A percentile compares a stretch with the other conserved stretches of the same genome.
Conservation (phyloP, 2,797 vertebrate species). For the Sebastes nivosus region DNA sequence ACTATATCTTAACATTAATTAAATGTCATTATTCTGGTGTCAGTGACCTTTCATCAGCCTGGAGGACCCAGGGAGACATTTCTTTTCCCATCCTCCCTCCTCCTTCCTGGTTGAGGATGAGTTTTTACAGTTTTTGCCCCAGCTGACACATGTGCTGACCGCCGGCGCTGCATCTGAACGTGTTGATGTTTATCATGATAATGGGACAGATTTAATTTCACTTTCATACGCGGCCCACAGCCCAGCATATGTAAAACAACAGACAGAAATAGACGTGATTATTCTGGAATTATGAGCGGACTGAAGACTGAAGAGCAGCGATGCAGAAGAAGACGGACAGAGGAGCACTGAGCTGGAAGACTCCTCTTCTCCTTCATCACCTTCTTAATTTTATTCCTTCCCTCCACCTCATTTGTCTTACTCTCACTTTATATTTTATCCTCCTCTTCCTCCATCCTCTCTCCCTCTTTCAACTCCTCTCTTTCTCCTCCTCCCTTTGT, state of each 20-base stretch:
- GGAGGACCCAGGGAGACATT: background rate
- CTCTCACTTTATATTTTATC: background rate
- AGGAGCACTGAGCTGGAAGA: slow-evolving; percentile 25
- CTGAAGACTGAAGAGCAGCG: slow-evolving; percentile 24
- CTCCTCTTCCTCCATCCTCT: background rate
- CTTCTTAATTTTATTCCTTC: background rate
- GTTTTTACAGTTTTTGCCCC: background rate
- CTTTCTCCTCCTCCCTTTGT: background rate
- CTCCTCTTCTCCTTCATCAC: slow-evolving; percentile 9
- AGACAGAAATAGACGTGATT: slow-evolving; percentile 54
- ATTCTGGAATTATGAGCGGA: slow-evolving; percentile 48
- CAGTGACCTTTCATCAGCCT: slow-evolving; percentile 30
- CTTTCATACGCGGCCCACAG: slow-evolving; percentile 33
- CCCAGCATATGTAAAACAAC: slow-evolving; percentile 46
- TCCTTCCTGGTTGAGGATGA: background rate
- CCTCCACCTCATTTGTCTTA: background rate
- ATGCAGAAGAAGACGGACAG: slow-evolving; percentile 20
- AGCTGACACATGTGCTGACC: slow-evolving; percentile 20
- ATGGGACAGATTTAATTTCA: slow-evolving; percentile 54
- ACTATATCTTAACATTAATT: slow-evolving; percentile 8
- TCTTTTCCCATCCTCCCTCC: background rate
- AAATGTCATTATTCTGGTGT: slow-evolving; percentile 42
- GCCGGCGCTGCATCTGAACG: slow-evolving; percentile 17
- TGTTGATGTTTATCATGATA: slow-evolving; percentile 62
- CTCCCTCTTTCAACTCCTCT: background rate